phyloP scores from a whole-genome alignment of 2,113 vertebrate genomes.

The Budorcas taxicolor region DNA sequence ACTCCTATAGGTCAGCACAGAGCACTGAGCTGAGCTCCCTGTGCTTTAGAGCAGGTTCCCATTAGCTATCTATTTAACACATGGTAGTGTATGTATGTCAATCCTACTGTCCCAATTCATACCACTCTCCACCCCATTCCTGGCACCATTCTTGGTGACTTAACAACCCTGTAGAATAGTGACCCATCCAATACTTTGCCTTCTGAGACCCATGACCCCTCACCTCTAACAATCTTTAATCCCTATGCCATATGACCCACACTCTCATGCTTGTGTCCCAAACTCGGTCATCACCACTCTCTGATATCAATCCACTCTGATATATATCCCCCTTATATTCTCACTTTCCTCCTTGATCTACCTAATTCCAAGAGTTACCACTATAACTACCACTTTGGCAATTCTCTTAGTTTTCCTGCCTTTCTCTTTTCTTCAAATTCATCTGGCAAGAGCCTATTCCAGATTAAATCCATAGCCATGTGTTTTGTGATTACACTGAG shows the following conservation, averaged over 20 bases:
- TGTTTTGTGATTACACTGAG: not conserved
- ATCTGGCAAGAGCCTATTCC: not conserved
- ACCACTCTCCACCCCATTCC: not conserved
- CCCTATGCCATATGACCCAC: not conserved
- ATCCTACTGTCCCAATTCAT: not conserved
- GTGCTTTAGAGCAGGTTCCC: not conserved
- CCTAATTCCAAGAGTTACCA: not conserved
- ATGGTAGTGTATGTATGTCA: not conserved
- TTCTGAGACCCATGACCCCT: not conserved
- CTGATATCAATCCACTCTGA: not conserved
- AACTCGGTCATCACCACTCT: too few relatives aligned
- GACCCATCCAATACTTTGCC: not conserved
- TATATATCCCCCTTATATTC: not conserved
- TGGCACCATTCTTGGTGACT: not conserved
- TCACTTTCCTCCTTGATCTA: not conserved
- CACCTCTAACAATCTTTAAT: not conserved
- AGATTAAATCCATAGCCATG: not conserved
- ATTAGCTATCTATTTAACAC: not conserved
- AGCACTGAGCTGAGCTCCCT: not conserved
- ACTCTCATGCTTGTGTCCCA: not conserved
- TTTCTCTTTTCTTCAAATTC: not conserved
- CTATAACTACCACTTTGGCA: not conserved
- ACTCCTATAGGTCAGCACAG: not conserved
- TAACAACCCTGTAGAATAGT: not conserved
- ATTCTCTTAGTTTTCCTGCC: not conserved